These are phyloP conservation scores for Phyllotis vaccarum DNA, from an alignment of 2,797 vertebrate genomes.

Conservation along the genomic window DNA sequence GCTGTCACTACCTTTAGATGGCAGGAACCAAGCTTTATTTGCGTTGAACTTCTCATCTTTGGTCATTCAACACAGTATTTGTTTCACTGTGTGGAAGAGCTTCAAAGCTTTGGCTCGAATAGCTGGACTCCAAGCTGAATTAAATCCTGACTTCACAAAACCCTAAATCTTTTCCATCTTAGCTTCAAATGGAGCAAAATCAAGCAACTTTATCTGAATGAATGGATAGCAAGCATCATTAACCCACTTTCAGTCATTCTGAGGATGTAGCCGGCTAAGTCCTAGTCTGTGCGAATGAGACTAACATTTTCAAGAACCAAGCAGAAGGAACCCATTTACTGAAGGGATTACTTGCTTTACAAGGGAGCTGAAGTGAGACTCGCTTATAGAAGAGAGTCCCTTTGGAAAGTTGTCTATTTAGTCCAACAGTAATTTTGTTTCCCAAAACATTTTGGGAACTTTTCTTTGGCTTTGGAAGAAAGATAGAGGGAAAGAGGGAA, in stretches of 20 bases:
- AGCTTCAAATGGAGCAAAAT: constrained; percentile 39
- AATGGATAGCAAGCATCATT: constrained; percentile 42
- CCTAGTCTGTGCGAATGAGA: constrained; percentile 35
- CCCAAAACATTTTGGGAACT: constrained; percentile 76
- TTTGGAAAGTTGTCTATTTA: constrained; percentile 74
- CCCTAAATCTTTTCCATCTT: constrained; percentile 69
- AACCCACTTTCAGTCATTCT: constrained; percentile 41
- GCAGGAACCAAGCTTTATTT: constrained; percentile 45
- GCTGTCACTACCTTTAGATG: constrained; percentile 61
- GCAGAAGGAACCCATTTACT: constrained; percentile 20
- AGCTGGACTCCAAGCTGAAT: constrained; percentile 72
- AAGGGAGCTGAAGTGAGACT: constrained; percentile 46
- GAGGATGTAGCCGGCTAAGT: background rate
- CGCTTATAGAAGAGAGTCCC: constrained; percentile 63
- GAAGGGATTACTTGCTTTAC: constrained; percentile 58
- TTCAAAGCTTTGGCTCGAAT: constrained; percentile 71
- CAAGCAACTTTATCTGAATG: constrained; percentile 65
- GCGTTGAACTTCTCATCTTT: constrained; percentile 54
- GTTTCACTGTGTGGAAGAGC: constrained; percentile 71
- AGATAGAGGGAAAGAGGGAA: background rate
- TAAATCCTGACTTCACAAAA: constrained; percentile 67
- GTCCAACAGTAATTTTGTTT: constrained; percentile 79
- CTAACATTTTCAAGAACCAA: constrained; percentile 59
- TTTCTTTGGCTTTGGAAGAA: constrained; percentile 73
- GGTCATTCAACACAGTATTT: constrained; percentile 67